Evolutionary conservation across 53 echinoderm and acorn worm species (phyloP).

Genomic region (Apostichopus leukothele): DNA sequence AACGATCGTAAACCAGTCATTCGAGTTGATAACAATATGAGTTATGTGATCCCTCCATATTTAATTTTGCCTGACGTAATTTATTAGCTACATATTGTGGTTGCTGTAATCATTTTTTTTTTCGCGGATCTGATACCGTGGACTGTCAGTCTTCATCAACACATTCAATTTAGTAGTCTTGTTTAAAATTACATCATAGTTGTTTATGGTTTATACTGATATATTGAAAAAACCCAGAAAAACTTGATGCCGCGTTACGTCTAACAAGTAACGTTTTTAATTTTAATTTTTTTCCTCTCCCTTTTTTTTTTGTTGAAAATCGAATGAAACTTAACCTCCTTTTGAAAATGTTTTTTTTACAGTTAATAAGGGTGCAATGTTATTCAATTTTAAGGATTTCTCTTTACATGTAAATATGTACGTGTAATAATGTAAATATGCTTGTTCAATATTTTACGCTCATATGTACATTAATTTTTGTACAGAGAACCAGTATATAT

Average conservation of each 20-base stretch:
- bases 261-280: no score
- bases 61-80: slow-evolving; percentile 39
- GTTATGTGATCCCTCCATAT: slow-evolving; percentile 39
- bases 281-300: no score
- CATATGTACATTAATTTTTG: slow-evolving; percentile 40
- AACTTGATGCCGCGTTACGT: no score
- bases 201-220: no score
- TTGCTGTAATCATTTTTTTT: slow-evolving; percentile 14
- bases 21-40: slow-evolving; percentile 12
- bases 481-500: slow-evolving; percentile 41
- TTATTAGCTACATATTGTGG: slow-evolving; percentile 15
- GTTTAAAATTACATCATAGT: no score
- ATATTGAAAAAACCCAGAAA: no score
- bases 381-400: slow-evolving; percentile 5
- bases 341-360: not conserved
- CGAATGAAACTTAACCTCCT: not conserved
- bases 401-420: slow-evolving; percentile 18
- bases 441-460: slow-evolving; percentile 35
- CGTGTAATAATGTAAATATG: slow-evolving; percentile 32
- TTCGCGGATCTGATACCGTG: not conserved
- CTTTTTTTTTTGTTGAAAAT: not conserved
- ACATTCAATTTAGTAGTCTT: not conserved
- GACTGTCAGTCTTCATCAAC: not conserved
- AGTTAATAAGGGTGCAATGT: slow-evolving; percentile 36
- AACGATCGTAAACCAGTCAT: slow-evolving; percentile 34